phyloP scores from a whole-genome alignment of 2,113 vertebrate species.

The Vimba vimba region DNA sequence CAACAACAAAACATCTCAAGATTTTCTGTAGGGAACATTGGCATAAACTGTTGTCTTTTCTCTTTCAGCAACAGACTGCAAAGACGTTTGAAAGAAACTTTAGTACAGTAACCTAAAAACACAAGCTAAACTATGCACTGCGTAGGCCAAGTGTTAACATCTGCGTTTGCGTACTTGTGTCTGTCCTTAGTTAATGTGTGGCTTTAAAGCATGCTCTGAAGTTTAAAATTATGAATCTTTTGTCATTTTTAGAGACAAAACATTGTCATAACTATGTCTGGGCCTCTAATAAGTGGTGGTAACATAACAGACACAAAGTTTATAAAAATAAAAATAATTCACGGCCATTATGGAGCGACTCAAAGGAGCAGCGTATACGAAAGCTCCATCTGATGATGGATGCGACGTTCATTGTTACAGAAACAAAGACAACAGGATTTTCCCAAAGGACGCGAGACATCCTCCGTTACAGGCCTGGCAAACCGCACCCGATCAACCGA shows the following conservation, averaged over 20 bases:
- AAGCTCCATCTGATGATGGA: conserved; percentile 5
- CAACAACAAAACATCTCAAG: neutral
- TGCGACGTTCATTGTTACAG: conserved; percentile 24
- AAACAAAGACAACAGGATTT: conserved; percentile 34
- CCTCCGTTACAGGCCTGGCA: conserved; percentile 55
- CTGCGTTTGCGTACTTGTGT: neutral
- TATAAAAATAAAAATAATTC: conserved; percentile 18
- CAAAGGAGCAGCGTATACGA: neutral
- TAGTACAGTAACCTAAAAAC: neutral
- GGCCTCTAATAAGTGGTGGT: neutral
- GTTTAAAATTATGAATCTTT: conserved; percentile 29
- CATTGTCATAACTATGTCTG: conserved; percentile 30
- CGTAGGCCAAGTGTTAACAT: neutral
- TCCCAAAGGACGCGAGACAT: conserved; percentile 54
- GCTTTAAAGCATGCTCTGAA: neutral
- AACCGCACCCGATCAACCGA: conserved; percentile 58
- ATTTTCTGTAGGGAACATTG: neutral
- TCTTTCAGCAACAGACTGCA: neutral
- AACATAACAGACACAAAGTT: conserved; percentile 3
- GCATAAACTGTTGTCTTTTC: neutral
- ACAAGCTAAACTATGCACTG: neutral
- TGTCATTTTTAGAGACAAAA: conserved; percentile 27
- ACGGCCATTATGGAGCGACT: neutral
- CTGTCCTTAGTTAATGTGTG: conserved; percentile 15
- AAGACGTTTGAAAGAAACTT: neutral